Evolutionary conservation across 1,140 invertebrate genomes (phyloP).

Genomic region (Brachionus angularis): DNA sequence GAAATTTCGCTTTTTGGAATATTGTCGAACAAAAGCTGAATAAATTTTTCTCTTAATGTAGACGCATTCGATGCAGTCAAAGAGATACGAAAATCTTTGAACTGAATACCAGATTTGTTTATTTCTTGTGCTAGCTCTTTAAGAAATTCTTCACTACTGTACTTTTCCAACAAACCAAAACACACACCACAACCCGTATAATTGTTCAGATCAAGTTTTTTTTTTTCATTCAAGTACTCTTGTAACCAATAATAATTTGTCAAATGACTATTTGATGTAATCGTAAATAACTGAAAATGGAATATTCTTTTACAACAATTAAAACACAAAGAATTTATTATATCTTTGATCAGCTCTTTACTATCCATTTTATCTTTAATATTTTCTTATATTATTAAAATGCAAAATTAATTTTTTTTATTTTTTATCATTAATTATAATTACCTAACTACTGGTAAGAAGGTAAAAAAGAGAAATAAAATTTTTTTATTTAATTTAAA

Average conservation of each 20-base stretch:
- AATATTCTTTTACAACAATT: constrained; percentile 22
- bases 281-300: constrained; percentile 33
- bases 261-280: not conserved
- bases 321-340: constrained; percentile 35
- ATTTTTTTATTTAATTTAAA: not conserved
- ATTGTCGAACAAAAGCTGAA: constrained; percentile 20
- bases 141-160: constrained; percentile 9
- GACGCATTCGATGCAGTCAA: constrained; percentile 20
- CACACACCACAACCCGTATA: constrained; percentile 36
- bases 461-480: not conserved
- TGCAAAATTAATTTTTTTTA: not conserved
- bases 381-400: not conserved
- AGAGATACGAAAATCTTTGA: constrained; percentile 38
- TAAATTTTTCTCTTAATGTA: constrained; percentile 42
- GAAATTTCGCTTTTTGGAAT: constrained; percentile 36
- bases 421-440: too few relatives aligned
- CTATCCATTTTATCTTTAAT: not conserved
- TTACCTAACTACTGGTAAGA: constrained; percentile 41
- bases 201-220: constrained; percentile 7
- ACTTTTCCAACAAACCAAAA: constrained; percentile 37
- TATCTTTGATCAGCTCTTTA: not conserved
- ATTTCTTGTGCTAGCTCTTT: constrained; percentile 32
- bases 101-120: constrained; percentile 38
- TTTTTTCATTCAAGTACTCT: constrained; percentile 6
- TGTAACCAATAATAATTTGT: constrained; percentile 22